Evolutionary conservation across 2,113 vertebrate genomes (phyloP).

Genomic region (Sturnus vulgaris): DNA sequence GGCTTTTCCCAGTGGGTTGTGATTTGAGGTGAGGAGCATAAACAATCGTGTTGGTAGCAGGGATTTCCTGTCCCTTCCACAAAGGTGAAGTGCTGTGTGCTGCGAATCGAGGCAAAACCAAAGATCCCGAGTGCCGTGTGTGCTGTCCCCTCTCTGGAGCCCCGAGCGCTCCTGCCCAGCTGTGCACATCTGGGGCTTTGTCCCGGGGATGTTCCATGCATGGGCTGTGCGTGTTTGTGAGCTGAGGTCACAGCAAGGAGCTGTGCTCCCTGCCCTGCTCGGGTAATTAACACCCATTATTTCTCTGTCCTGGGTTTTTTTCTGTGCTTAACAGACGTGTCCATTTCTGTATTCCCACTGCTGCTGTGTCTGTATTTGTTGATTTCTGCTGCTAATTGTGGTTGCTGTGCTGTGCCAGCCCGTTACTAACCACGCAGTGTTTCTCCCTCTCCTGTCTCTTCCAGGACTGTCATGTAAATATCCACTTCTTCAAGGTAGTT

Average conservation of each 20-base stretch:
- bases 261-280: not conserved
- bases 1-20: not conserved
- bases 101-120: not conserved
- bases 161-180: not conserved
- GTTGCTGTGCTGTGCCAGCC: not conserved
- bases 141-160: not conserved
- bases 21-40: not conserved
- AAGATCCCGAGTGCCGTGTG: rapidly evolving
- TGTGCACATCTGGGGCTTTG: rapidly evolving
- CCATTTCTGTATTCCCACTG: not conserved
- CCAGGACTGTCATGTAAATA: constrained; percentile 84
- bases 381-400: not conserved
- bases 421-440: constrained; percentile 47
- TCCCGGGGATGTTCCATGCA: not conserved
- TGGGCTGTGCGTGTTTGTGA: rapidly evolving
- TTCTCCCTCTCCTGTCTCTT: constrained; percentile 71
- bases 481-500: constrained; percentile 84
- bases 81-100: rapidly evolving
- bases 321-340: not conserved
- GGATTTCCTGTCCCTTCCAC: rapidly evolving
- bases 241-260: rapidly evolving
- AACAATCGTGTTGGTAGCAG: rapidly evolving
- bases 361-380: not conserved
- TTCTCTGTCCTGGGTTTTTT: not conserved
- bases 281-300: not conserved